Percentiles rank a stretch among this genome's conserved stretches.
phyloP scores from a whole-genome alignment of 2,888 invertebrate species.

The Desoria tigrina region DNA sequence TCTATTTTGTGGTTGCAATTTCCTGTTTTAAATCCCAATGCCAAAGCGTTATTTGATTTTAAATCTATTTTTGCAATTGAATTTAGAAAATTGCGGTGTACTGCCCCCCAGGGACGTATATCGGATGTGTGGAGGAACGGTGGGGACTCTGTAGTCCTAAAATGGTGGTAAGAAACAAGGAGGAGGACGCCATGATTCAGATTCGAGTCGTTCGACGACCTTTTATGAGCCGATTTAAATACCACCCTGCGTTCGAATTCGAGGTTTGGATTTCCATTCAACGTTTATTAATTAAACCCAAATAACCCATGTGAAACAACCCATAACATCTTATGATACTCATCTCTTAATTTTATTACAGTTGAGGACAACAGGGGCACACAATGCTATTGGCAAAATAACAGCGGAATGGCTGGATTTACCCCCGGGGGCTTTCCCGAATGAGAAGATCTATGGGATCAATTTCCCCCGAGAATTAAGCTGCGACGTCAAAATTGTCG shows the following conservation, averaged over 20 bases:
- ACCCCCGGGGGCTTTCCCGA: conserved; percentile 27
- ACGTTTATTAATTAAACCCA: neutral
- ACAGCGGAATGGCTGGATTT: conserved; percentile 34
- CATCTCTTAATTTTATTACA: neutral
- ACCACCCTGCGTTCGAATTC: conserved; percentile 27
- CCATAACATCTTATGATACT: neutral
- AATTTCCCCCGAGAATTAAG: conserved; percentile 28
- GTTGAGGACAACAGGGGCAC: conserved; percentile 23
- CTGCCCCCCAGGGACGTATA: conserved; percentile 14
- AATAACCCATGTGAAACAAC: neutral
- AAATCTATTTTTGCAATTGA: conserved; percentile 2
- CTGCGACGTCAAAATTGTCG: conserved; percentile 19
- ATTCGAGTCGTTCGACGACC: conserved; percentile 19
- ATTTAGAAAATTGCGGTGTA: conserved; percentile 14
- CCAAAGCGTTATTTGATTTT: too few relatives aligned
- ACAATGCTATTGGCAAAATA: conserved; percentile 28
- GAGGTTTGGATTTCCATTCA: conserved; percentile 15
- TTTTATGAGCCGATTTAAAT: conserved; percentile 11
- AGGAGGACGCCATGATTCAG: conserved; percentile 18
- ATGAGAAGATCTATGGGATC: conserved; percentile 27
- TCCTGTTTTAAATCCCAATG: too few relatives aligned
- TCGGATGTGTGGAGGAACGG: conserved; percentile 31
- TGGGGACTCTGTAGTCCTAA: conserved; percentile 7
- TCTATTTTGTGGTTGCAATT: too few relatives aligned
- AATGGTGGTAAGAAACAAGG: conserved; percentile 15